Conservation (phyloP, 2,888 invertebrate genomes). For the Dilophus febrilis region DNA sequence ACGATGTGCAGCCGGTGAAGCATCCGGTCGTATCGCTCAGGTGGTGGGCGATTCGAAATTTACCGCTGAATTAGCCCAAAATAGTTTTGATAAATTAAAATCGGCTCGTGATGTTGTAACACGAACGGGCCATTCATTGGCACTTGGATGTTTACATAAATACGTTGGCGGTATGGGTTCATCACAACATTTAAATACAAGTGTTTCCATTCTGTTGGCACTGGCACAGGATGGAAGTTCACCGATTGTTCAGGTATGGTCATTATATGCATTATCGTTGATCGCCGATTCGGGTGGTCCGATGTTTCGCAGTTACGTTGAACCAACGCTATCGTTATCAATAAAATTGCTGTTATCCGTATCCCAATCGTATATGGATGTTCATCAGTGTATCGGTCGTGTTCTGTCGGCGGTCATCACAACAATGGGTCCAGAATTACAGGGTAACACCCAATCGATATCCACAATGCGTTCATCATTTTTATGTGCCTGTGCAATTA, state of each 20-base stretch:
- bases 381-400: conserved; percentile 86
- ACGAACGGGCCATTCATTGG: conserved; percentile 73
- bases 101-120: conserved; percentile 75
- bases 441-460: conserved; percentile 59
- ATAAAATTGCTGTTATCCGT: conserved; percentile 75
- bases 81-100: conserved; percentile 73
- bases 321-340: conserved; percentile 80
- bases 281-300: conserved; percentile 97
- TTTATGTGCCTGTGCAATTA: conserved; percentile 82
- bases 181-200: conserved; percentile 84
- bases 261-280: conserved; percentile 83
- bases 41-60: conserved; percentile 74
- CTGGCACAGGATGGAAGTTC: conserved; percentile 86
- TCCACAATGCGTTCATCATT: conserved; percentile 68
- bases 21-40: conserved; percentile 83
- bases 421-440: conserved; percentile 94
- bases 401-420: conserved; percentile 90
- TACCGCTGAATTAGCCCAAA: conserved; percentile 77
- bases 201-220: conserved; percentile 85
- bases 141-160: conserved; percentile 89
- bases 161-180: conserved; percentile 94
- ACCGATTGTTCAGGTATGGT: conserved; percentile 96
- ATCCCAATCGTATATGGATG: conserved; percentile 79
- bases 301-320: conserved; percentile 95
- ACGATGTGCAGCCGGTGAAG: conserved; percentile 89